Base-by-base conservation (phyloP, 2,888 invertebrate species). In the Eretmocerus hayati region DNA sequence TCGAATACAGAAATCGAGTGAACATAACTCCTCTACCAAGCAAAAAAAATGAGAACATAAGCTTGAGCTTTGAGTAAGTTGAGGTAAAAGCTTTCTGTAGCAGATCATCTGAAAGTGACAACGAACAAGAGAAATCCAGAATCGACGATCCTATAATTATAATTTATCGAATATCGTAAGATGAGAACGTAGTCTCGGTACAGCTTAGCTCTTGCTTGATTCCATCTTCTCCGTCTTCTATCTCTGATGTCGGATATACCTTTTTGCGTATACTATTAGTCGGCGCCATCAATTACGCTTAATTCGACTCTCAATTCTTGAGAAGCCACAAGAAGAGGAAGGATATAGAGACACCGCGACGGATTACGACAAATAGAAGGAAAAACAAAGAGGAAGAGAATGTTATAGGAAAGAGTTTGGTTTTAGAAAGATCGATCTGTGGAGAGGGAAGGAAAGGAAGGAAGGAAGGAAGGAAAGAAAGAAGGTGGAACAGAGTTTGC, bases 271-370 rank as follows among this genome's bases (percentile, higher is more conserved):
- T n/a, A n/a, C n/a, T 41, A 50, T 53, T 53, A 50, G 50, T 43
- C 45, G 32, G 50, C 42, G 45, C 53, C 43, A 53, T 53, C 50
- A 50, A 53, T 53, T 50, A 53, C 50, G 30, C 45, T 48, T 48
- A 50, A 50, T 48, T 50, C 46, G 36, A 9, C 42, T 42, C 40
- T 20, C 45, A 26, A 15, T 22, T 38, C 36, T 21, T 5, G 19
- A 37, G 16, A 5, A 15, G 18, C 5, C 11, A 20, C 2, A 30
- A 30, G 9, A 19, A 15, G 22, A 20, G 38, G 31, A 9, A 32
- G 31, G 22, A 9, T 18, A 30, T 11, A 31, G 31, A 31, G 2
- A 31, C 11, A 11, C 26, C 26, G 26, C 26, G 6, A 11, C 33
- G 33, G 33, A 33, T 33, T 33, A 19, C 5, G 26, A 23, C 30